These are phyloP conservation scores for Eutolmus rufibarbis DNA, from an alignment of 2,888 invertebrate species.

Conservation along the genomic window DNA sequence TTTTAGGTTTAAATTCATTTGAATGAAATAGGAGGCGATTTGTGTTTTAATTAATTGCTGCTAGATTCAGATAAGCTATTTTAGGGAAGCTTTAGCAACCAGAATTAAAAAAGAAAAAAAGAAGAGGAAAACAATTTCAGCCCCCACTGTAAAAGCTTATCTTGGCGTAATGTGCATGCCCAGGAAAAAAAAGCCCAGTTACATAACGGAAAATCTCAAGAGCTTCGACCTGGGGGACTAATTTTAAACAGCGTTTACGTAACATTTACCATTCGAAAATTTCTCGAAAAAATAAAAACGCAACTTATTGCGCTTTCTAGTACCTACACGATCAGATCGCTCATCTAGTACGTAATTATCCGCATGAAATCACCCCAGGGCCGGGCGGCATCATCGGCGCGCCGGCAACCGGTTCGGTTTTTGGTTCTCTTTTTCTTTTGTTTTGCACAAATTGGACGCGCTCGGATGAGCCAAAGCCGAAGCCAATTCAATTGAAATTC, in stretches of 20 bases:
- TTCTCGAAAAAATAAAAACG: neutral
- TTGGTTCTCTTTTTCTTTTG: neutral
- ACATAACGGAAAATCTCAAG: constrained; percentile 13
- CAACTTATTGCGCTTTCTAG: neutral
- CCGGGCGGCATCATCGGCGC: neutral
- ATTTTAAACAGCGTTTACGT: neutral
- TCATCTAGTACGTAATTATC: neutral
- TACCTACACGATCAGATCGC: neutral
- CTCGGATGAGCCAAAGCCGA: neutral
- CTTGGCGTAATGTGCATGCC: neutral
- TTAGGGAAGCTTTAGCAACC: neutral
- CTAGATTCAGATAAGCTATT: neutral
- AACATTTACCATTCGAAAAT: neutral
- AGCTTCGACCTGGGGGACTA: neutral
- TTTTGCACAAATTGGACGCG: neutral
- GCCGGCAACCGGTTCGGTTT: neutral
- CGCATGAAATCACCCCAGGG: neutral
- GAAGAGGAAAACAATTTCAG: neutral
- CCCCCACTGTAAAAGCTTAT: constrained; percentile 9
- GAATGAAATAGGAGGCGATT: neutral
- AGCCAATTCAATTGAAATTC: neutral
- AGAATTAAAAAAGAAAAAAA: neutral
- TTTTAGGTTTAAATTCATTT: too few relatives aligned
- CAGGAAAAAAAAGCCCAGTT: constrained; percentile 23
- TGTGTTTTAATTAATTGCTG: neutral